Conservation (phyloP, 1,140 invertebrate genomes). For the Drosophila novamexicana region DNA sequence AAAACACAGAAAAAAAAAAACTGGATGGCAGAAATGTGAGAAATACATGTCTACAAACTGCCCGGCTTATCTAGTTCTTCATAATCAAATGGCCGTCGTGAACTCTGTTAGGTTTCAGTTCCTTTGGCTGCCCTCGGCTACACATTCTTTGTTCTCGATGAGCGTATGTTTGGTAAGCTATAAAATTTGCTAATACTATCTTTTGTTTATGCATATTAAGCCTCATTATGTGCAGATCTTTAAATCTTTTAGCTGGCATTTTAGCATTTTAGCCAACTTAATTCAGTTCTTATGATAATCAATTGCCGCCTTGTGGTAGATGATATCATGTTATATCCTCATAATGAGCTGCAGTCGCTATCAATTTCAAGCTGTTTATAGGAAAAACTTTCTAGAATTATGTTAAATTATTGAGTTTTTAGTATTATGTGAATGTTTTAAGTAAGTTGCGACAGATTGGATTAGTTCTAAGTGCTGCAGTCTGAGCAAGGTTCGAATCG, state of each 20-base stretch:
- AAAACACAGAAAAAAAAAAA: not conserved
- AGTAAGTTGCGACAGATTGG: too few species aligned
- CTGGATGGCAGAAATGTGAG: slow-evolving; percentile 1
- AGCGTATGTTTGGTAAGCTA: slow-evolving; percentile 19
- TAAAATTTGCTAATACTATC: slow-evolving; percentile 51
- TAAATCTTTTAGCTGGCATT: slow-evolving; percentile 24
- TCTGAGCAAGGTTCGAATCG: too few species aligned
- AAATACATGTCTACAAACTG: slow-evolving; percentile 10
- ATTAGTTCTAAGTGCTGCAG: too few species aligned
- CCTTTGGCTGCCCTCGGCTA: slow-evolving; percentile 25
- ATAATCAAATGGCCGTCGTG: slow-evolving; percentile 14
- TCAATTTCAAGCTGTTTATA: not conserved
- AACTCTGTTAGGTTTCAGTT: slow-evolving; percentile 11
- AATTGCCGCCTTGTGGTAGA: slow-evolving; percentile 2
- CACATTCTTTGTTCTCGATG: slow-evolving; percentile 12
- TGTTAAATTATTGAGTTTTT: too few species aligned
- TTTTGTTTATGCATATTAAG: slow-evolving; percentile 40
- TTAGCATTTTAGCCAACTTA: slow-evolving; percentile 36
- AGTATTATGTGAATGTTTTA: not conserved
- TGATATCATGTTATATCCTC: slow-evolving; percentile 14
- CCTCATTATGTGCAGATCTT: slow-evolving; percentile 36
- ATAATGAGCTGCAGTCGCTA: slow-evolving; percentile 16
- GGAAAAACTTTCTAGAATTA: not conserved
- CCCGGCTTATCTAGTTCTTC: slow-evolving; percentile 18
- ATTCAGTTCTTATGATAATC: slow-evolving; percentile 14